Evolutionary conservation across 2,113 vertebrate species (phyloP).

Genomic region (Sakesphorus luctuosus): DNA sequence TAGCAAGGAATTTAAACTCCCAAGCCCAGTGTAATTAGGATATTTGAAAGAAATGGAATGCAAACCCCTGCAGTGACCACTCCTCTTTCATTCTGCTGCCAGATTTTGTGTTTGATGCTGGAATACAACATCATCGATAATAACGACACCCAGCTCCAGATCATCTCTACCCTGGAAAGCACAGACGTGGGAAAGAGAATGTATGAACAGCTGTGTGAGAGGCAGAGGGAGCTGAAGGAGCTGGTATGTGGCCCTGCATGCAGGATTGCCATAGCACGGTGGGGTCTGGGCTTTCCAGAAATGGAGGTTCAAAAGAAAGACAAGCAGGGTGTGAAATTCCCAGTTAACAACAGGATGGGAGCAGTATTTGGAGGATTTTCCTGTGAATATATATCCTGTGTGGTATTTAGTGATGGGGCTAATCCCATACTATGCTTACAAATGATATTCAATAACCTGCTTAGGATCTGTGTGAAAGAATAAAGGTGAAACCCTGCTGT

Average conservation of each 20-base stretch:
- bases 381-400: background rate
- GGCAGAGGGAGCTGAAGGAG: slow-evolving; percentile 96
- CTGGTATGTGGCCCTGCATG: slow-evolving; percentile 84
- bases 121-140: slow-evolving; percentile 99
- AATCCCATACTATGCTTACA: slow-evolving; percentile 36
- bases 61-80: background rate
- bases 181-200: slow-evolving; percentile 93
- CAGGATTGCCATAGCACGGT: background rate
- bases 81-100: background rate
- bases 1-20: background rate
- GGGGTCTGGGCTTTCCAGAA: slow-evolving; percentile 51
- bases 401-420: slow-evolving; percentile 25
- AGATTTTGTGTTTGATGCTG: slow-evolving; percentile 99
- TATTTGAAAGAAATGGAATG: background rate
- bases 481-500: slow-evolving; percentile 38
- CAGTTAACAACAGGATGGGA: slow-evolving; percentile 38
- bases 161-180: slow-evolving; percentile 99
- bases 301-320: slow-evolving; percentile 60
- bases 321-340: slow-evolving; percentile 53
- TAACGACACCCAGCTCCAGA: slow-evolving; percentile 98
- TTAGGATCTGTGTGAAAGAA: background rate
- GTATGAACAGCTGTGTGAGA: slow-evolving; percentile 98
- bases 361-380: background rate
- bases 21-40: background rate
- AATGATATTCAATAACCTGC: slow-evolving; percentile 36